Percentiles rank a stretch among this genome's conserved stretches.
These are phyloP conservation scores for Poicephalus gulielmi DNA, from an alignment of 2,113 vertebrate species.

Conservation along the genomic window DNA sequence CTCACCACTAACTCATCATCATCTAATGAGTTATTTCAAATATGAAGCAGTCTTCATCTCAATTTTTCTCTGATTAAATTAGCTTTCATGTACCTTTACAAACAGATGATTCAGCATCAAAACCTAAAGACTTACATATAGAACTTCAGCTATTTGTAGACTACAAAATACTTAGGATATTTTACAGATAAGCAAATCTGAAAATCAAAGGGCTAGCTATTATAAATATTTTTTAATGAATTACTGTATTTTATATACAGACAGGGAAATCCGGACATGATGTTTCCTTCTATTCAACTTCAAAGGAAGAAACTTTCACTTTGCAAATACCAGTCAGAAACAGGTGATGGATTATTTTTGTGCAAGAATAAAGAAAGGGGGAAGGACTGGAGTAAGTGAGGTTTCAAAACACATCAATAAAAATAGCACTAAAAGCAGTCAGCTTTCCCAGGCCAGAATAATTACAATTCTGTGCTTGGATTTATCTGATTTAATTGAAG, in stretches of 20 bases:
- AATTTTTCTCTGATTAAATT: conserved; percentile 1
- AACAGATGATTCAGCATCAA: not conserved
- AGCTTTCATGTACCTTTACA: not conserved
- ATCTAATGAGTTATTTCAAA: not conserved
- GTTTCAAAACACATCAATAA: conserved; percentile 11
- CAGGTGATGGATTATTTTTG: conserved; percentile 4
- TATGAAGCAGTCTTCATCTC: not conserved
- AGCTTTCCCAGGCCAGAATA: conserved; percentile 24
- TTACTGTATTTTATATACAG: not conserved
- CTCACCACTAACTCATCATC: not conserved
- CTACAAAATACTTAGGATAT: not conserved
- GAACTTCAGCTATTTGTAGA: not conserved
- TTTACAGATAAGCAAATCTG: not conserved
- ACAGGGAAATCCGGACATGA: not conserved
- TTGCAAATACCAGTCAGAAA: not conserved
- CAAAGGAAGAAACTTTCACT: conserved; percentile 1
- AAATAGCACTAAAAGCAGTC: conserved; percentile 8
- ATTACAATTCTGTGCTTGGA: not conserved
- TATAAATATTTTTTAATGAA: not conserved
- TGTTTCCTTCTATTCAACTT: not conserved
- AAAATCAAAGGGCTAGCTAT: not conserved
- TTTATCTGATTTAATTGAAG: conserved; percentile 20
- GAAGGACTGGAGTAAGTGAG: not conserved
- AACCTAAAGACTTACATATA: not conserved
- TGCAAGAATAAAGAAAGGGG: not conserved